phyloP scores from a whole-genome alignment of 1,140 invertebrate genomes.

The Coelopa frigida region DNA sequence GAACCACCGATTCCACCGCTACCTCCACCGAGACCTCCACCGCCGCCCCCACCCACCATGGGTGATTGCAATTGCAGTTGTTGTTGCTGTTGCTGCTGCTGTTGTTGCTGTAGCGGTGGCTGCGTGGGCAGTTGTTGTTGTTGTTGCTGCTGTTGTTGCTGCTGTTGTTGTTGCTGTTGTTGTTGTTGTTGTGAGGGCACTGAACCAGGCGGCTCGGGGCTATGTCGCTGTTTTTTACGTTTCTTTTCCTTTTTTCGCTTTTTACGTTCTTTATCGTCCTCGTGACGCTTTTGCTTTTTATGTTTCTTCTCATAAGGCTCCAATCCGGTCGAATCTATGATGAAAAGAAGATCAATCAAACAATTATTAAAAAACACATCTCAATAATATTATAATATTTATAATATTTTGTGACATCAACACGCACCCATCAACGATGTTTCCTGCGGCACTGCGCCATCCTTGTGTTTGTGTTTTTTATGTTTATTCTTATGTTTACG shows the following conservation, averaged over 20 bases:
- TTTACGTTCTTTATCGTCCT: slow-evolving; percentile 89
- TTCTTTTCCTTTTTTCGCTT: slow-evolving; percentile 95
- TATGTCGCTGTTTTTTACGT: slow-evolving; percentile 88
- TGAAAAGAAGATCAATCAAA: no score
- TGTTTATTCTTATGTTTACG: slow-evolving; percentile 92
- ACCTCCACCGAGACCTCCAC: slow-evolving; percentile 2
- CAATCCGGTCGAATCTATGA: slow-evolving; percentile 54
- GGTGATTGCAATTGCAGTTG: no score
- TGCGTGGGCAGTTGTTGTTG: neutral
- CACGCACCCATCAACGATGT: slow-evolving; percentile 51
- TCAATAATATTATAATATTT: no score
- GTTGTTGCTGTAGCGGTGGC: slow-evolving; percentile 22
- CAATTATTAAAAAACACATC: neutral
- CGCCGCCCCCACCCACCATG: slow-evolving; percentile 8
- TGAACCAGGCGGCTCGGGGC: slow-evolving; percentile 66
- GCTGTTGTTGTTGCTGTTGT: slow-evolving; percentile 26
- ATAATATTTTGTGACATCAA: no score
- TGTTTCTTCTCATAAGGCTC: slow-evolving; percentile 92
- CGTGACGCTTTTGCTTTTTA: slow-evolving; percentile 89
- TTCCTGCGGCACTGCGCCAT: slow-evolving; percentile 66
- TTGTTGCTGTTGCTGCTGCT: slow-evolving; percentile 14
- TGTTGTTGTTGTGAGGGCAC: slow-evolving; percentile 18
- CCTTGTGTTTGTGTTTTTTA: slow-evolving; percentile 91
- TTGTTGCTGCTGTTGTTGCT: slow-evolving; percentile 6
- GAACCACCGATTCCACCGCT: neutral